Conservation (phyloP, 2,113 vertebrate species). For the Ophiodon elongatus region DNA sequence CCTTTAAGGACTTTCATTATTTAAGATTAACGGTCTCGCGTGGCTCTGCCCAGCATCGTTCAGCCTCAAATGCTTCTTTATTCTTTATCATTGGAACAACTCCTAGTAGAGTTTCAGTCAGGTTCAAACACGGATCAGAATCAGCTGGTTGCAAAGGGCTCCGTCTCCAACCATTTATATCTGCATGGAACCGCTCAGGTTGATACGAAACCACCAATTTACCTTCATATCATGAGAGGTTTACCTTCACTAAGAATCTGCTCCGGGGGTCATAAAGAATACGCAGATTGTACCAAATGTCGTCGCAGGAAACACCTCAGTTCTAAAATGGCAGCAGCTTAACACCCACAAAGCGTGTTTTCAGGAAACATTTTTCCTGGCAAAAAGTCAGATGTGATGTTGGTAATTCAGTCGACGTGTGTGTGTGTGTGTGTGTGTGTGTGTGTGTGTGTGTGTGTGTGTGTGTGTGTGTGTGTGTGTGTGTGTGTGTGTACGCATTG, state of each 20-base stretch:
- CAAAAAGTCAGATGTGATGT: conserved; percentile 47
- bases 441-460: conserved; percentile 27
- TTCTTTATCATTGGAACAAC: conserved; percentile 7
- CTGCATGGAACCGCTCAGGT: not conserved
- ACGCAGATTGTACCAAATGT: not conserved
- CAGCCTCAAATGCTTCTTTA: not conserved
- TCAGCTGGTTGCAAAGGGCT: conserved; percentile 18
- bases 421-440: conserved; percentile 28
- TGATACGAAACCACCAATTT: conserved; percentile 21
- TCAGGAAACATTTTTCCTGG: conserved; percentile 41
- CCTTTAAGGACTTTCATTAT: conserved; percentile 13
- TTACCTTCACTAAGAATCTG: not conserved
- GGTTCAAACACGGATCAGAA: conserved; percentile 32
- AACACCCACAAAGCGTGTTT: conserved; percentile 14
- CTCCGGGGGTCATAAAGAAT: too few species aligned
- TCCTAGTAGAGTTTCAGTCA: not conserved
- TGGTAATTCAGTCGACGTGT: conserved; percentile 13
- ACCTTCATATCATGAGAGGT: conserved; percentile 8
- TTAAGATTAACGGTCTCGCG: conserved; percentile 20
- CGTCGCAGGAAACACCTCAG: not conserved
- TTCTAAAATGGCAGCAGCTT: not conserved
- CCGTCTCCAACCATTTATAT: conserved; percentile 8
- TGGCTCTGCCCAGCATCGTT: not conserved
- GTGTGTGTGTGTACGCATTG: conserved; percentile 30
- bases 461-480: conserved; percentile 13